phyloP scores from a whole-genome alignment of 2,113 vertebrate genomes.

The Podocnemis expansa region DNA sequence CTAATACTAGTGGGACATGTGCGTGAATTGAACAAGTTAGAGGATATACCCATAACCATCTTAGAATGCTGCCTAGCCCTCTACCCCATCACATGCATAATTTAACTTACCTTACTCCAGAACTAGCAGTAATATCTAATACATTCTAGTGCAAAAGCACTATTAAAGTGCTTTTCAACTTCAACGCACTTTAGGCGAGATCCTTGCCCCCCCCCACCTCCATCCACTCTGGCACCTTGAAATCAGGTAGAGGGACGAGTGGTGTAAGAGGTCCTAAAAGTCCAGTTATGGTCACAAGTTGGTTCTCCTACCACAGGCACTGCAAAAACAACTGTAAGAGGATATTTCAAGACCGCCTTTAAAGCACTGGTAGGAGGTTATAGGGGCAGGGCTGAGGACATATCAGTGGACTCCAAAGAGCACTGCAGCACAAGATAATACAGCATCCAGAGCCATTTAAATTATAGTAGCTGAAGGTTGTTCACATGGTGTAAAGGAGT shows the following conservation, averaged over 20 bases:
- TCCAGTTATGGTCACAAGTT: too few relatives aligned
- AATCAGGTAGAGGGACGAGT: neutral
- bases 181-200: neutral
- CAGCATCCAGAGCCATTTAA: neutral
- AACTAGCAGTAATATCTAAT: neutral
- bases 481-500: too few relatives aligned
- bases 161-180: neutral
- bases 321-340: neutral
- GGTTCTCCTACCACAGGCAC: neutral
- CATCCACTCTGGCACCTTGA: neutral
- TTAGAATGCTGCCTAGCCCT: neutral
- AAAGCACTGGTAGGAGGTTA: neutral
- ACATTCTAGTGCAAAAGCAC: neutral
- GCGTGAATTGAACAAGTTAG: neutral
- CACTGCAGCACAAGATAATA: neutral
- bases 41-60: neutral
- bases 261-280: neutral
- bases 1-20: fast-evolving
- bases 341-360: neutral
- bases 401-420: neutral
- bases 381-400: neutral
- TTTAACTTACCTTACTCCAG: neutral
- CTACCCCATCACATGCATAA: neutral
- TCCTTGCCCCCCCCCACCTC: neutral
- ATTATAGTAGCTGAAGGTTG: neutral